phyloP scores from a whole-genome alignment of 2,797 vertebrate species.

The Sardinella longiceps region DNA sequence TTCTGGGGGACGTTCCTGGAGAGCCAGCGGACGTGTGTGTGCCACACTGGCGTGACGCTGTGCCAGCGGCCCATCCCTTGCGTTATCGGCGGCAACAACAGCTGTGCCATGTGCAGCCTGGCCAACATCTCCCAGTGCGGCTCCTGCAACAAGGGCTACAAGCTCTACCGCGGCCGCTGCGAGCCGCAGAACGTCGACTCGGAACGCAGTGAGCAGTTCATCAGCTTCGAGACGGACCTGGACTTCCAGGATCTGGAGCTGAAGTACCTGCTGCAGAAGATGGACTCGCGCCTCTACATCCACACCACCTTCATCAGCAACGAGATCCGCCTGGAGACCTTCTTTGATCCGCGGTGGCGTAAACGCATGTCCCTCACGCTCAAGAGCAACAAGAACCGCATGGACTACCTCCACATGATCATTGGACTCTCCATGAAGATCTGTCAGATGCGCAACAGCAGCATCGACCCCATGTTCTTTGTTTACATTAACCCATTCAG shows the following conservation, averaged over 20 bases:
- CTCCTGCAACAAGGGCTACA: conserved; percentile 99
- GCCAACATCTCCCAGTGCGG: conserved; percentile 98
- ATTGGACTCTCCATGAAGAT: conserved; percentile 98
- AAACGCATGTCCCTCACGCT: conserved; percentile 98
- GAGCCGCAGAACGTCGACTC: conserved; percentile 99
- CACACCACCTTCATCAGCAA: conserved; percentile 99
- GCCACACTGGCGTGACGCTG: conserved; percentile 91
- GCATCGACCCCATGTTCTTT: conserved; percentile 98
- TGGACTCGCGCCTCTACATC: conserved; percentile 96
- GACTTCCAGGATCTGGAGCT: conserved; percentile 99
- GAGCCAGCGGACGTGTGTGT: conserved; percentile 94
- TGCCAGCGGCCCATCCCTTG: conserved; percentile 98
- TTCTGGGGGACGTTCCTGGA: conserved; percentile 99
- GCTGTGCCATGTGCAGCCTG: conserved; percentile 99
- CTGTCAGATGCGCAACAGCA: conserved; percentile 98
- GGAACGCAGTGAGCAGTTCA: conserved; percentile 97
- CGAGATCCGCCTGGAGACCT: conserved; percentile 97
- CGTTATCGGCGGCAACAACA: conserved; percentile 97
- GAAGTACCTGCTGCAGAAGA: conserved; percentile 97
- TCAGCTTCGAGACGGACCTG: conserved; percentile 98
- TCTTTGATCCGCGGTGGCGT: conserved; percentile 97
- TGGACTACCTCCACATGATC: conserved; percentile 99
- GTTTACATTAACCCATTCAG: conserved; percentile 98
- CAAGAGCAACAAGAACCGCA: conserved; percentile 99
- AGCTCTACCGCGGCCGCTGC: conserved; percentile 95